Base-by-base conservation (phyloP, 2,888 invertebrate genomes). In the Plusia festucae region DNA sequence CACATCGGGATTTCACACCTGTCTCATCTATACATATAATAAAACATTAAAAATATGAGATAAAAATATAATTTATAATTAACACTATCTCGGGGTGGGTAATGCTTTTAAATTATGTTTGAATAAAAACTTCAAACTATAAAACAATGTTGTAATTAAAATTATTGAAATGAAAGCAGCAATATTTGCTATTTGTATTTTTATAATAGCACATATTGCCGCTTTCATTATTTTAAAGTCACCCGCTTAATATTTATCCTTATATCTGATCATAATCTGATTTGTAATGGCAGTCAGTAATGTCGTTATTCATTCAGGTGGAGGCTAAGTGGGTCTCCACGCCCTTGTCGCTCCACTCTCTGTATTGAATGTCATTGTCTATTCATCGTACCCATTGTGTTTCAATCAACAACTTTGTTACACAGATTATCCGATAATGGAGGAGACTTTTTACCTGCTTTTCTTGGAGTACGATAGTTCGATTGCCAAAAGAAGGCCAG, bases 331-430 rank as follows among this genome's bases (percentile, higher is more conserved):
- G 68, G 70, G 73, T 74, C 70, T 76, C 77, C 68, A 69, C 74
- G 86, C 85, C 89, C 86, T 88, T 88, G 87, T 63, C 78, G 73
- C 62, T 74, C 77, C 81, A 81, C 67, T 84, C 79, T 78, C 77
- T 70, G 72, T 83, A 83, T 84, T 83, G 85, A 88, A 86, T 88
- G 83, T 82, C 84, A 87, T 87, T 87, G 84, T 85, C 82, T 82
- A 84, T 86, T 84, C 79, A 82, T 83, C 82, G 78, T 80, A 80
- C 76, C 72, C 75, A 76, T 84, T 82, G 82, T 86, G 69, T 83
- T 79, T 70, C 81, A 83, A 85, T 84, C 81, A 75, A 61, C 71
- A 73, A 68, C 67, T 73, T 67, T 66, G 70, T 75, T 70, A 55
- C 57, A 63, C 32, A 18, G 61, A 60, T 75, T 66, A 74, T 53